Evolutionary conservation across 2,113 vertebrate species (phyloP).

Genomic region (Arenaria interpres): DNA sequence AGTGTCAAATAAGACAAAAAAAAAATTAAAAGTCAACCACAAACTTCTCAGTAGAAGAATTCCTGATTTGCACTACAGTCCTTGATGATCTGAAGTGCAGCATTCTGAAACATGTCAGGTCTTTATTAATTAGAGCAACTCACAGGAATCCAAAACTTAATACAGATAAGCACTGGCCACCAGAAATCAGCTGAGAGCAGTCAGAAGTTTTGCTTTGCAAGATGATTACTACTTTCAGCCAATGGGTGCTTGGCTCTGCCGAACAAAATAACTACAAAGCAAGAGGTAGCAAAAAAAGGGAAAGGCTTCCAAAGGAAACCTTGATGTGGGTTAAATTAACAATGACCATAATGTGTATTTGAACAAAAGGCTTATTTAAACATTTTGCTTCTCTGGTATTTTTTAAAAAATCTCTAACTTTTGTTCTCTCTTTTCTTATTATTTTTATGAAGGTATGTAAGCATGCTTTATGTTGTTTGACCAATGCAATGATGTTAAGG

Average conservation of each 20-base stretch:
- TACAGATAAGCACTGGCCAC: background rate
- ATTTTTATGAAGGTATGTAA: background rate
- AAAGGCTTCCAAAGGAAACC: background rate
- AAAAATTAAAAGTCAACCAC: fast-evolving
- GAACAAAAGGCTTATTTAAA: background rate
- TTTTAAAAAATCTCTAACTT: background rate
- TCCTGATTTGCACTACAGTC: background rate
- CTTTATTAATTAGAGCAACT: background rate
- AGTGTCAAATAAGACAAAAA: background rate
- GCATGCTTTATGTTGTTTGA: background rate
- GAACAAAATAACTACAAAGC: background rate
- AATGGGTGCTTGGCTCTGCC: fast-evolving
- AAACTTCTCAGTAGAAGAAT: background rate
- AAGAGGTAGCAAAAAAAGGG: background rate
- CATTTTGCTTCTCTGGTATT: background rate
- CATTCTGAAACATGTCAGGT: background rate
- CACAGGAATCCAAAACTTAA: background rate
- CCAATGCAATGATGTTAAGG: background rate
- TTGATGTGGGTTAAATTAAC: background rate
- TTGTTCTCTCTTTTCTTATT: background rate
- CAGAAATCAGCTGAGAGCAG: background rate
- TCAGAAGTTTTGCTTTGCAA: background rate
- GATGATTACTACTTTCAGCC: background rate
- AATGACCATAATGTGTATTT: background rate
- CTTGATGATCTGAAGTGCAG: background rate